Conservation (phyloP, 2,888 invertebrate species). For the Ypsolopha scabrella region DNA sequence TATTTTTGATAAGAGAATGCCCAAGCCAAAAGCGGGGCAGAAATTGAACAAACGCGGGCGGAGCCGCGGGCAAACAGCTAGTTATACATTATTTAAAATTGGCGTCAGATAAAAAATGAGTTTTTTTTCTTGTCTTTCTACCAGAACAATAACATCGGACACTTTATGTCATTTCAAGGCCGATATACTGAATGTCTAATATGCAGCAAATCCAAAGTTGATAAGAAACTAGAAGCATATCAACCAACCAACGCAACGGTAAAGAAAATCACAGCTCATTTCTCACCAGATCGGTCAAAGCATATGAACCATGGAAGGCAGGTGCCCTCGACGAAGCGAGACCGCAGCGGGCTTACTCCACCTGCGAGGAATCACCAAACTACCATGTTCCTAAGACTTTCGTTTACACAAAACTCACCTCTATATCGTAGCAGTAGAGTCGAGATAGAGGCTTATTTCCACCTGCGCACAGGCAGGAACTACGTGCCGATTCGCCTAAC, state of each 20-base stretch:
- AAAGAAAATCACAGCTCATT: neutral
- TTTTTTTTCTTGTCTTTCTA: too few relatives aligned
- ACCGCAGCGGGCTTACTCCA: slow-evolving; percentile 30
- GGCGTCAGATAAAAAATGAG: too few relatives aligned
- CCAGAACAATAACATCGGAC: too few relatives aligned
- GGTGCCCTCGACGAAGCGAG: slow-evolving; percentile 30
- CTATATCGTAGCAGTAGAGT: neutral
- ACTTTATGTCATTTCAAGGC: too few relatives aligned
- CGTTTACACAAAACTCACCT: neutral
- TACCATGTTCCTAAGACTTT: neutral
- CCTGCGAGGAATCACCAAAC: neutral
- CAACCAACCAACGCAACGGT: neutral
- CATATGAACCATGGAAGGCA: slow-evolving; percentile 14
- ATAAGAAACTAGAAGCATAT: neutral
- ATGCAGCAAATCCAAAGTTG: neutral
- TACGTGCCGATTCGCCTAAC: slow-evolving; percentile 50
- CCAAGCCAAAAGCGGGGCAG: too few relatives aligned
- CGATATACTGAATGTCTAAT: too few relatives aligned
- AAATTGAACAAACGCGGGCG: too few relatives aligned
- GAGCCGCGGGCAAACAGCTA: too few relatives aligned
- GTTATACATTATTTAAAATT: too few relatives aligned
- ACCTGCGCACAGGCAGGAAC: slow-evolving; percentile 51
- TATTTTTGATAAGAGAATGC: too few relatives aligned
- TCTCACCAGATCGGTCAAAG: too few relatives aligned
- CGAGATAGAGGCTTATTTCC: neutral